Evolutionary conservation across 2,888 invertebrate genomes (phyloP).

Genomic region (Chymomyza fuscimana): DNA sequence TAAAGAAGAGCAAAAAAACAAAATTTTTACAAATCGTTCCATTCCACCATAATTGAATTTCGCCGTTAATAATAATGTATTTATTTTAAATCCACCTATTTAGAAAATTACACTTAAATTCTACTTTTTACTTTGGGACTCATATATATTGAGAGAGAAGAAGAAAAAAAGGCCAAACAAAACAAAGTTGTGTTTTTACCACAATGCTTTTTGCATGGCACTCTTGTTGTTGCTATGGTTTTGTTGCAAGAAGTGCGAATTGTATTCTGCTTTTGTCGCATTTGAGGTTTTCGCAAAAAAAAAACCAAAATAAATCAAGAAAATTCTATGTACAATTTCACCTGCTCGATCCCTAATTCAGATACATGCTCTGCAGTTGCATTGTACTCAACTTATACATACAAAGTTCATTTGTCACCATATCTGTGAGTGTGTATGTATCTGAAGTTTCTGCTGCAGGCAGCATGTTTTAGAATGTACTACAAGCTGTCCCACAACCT

Average conservation of each 20-base stretch:
- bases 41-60: no score
- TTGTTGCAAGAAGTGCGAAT: conserved; percentile 57
- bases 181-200: conserved; percentile 47
- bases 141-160: no score
- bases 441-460: conserved; percentile 41
- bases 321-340: conserved; percentile 29
- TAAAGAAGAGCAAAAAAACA: no score
- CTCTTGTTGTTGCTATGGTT: conserved; percentile 44
- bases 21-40: no score
- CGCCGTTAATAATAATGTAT: no score
- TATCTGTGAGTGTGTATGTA: background rate
- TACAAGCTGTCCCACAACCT: conserved; percentile 27
- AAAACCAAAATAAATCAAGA: conserved; percentile 17
- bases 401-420: background rate
- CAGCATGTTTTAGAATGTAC: conserved; percentile 58
- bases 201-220: conserved; percentile 41
- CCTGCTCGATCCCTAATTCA: conserved; percentile 32
- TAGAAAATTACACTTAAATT: no score
- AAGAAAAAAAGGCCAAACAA: conserved; percentile 14
- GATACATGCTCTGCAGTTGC: background rate
- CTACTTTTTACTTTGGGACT: no score
- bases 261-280: conserved; percentile 75
- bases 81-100: no score
- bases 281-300: conserved; percentile 60
- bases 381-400: background rate